phyloP scores from a whole-genome alignment of 2,888 invertebrate genomes.

The Rhorus exstirpatorius region DNA sequence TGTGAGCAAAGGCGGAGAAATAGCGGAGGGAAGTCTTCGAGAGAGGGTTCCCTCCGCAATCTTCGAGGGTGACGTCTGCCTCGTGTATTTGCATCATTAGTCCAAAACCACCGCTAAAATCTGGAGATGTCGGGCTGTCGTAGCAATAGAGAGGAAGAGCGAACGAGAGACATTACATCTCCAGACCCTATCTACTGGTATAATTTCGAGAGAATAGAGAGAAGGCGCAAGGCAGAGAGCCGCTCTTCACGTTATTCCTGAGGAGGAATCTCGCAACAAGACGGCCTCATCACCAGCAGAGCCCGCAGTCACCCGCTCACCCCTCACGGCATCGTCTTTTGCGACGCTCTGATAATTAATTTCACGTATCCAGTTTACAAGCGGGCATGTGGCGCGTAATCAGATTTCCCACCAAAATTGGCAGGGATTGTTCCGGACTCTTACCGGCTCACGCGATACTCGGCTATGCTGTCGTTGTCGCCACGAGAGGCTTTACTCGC shows the following conservation, averaged over 20 bases:
- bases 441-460: constrained; percentile 44
- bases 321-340: constrained; percentile 70
- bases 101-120: constrained; percentile 81
- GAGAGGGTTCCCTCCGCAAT: constrained; percentile 59
- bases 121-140: constrained; percentile 76
- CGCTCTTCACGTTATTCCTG: constrained; percentile 54
- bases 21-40: constrained; percentile 16
- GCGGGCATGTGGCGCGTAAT: constrained; percentile 80
- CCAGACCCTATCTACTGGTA: constrained; percentile 77
- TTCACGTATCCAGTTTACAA: constrained; percentile 84
- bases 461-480: constrained; percentile 18
- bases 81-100: constrained; percentile 82
- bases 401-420: constrained; percentile 82
- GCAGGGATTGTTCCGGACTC: constrained; percentile 82
- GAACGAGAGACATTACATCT: constrained; percentile 75
- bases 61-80: constrained; percentile 73
- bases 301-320: constrained; percentile 44
- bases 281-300: constrained; percentile 73
- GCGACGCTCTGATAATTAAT: constrained; percentile 81
- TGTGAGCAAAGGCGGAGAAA: constrained; percentile 25
- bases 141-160: constrained; percentile 45
- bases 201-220: constrained; percentile 78
- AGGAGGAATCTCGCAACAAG: constrained; percentile 56
- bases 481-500: background rate
- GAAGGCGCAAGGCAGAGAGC: constrained; percentile 18